phyloP scores from a whole-genome alignment of 2,888 invertebrate genomes.

The Odontomyia ornata region DNA sequence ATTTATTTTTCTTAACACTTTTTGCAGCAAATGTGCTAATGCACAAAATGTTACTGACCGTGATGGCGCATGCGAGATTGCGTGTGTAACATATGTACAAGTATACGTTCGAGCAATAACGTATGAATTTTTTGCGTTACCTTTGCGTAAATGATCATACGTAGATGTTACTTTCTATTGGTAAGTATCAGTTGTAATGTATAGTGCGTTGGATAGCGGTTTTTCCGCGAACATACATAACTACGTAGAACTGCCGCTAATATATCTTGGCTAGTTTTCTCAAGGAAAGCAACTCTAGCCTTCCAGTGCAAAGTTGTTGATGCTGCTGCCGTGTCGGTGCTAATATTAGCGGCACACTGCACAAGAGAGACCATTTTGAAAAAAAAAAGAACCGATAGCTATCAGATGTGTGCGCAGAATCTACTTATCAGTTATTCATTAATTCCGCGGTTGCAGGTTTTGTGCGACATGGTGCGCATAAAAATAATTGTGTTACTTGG shows the following conservation, averaged over 20 bases:
- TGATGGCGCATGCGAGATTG: background rate
- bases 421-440: background rate
- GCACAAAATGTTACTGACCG: background rate
- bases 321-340: too few species aligned
- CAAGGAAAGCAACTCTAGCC: constrained; percentile 2
- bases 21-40: too few species aligned
- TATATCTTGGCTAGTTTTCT: background rate
- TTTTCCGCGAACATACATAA: background rate
- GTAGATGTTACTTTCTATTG: background rate
- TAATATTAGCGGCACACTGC: too few species aligned
- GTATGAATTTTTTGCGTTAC: too few species aligned
- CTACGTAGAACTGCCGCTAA: background rate
- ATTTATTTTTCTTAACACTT: too few species aligned
- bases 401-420: background rate
- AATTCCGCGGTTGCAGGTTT: background rate
- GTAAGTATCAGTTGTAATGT: background rate
- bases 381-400: background rate
- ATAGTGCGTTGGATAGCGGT: background rate
- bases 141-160: too few species aligned
- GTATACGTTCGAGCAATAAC: too few species aligned
- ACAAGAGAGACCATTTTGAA: background rate
- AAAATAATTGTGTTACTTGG: too few species aligned
- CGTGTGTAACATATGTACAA: background rate
- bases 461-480: too few species aligned
- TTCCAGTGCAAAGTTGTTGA: too few species aligned